Evolutionary conservation across 2,888 invertebrate genomes (phyloP).

Genomic region (Drosophila nr. perissopoda): DNA sequence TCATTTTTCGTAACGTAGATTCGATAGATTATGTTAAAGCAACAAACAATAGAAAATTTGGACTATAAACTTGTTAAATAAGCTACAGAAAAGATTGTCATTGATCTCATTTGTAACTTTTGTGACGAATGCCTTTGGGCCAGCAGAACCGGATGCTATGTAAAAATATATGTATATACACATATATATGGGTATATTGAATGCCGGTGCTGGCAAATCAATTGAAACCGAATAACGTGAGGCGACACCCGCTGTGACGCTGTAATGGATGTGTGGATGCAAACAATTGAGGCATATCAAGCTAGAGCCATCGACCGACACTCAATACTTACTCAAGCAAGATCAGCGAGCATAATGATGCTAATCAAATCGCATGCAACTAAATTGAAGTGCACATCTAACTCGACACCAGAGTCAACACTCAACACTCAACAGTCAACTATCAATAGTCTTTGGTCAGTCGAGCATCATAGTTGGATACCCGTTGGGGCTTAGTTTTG

Average conservation of each 20-base stretch:
- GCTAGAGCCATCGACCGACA: constrained; percentile 11
- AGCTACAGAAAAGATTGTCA: neutral
- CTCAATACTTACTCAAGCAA: constrained; percentile 15
- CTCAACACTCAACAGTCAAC: neutral
- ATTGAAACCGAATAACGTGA: constrained; percentile 51
- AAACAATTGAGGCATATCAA: constrained; percentile 66
- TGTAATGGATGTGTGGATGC: constrained; percentile 21
- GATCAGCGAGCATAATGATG: constrained; percentile 34
- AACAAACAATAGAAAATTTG: neutral
- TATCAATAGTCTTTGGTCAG: constrained; percentile 44
- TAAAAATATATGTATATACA: neutral
- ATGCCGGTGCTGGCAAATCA: constrained; percentile 58
- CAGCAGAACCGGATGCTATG: constrained; percentile 36
- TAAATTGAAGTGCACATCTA: constrained; percentile 43
- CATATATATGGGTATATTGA: constrained; percentile 18
- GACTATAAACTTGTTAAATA: neutral
- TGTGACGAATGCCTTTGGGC: neutral
- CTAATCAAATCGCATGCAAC: constrained; percentile 54
- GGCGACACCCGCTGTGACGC: constrained; percentile 16
- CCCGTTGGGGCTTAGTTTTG: constrained; percentile 18
- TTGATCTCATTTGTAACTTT: neutral
- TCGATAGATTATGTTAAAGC: neutral
- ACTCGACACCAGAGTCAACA: neutral
- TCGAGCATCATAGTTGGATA: constrained; percentile 34
- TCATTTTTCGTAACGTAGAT: neutral